Evolutionary conservation across 2,797 vertebrate genomes (phyloP).

Genomic region (Amblyopsis hoosieri): DNA sequence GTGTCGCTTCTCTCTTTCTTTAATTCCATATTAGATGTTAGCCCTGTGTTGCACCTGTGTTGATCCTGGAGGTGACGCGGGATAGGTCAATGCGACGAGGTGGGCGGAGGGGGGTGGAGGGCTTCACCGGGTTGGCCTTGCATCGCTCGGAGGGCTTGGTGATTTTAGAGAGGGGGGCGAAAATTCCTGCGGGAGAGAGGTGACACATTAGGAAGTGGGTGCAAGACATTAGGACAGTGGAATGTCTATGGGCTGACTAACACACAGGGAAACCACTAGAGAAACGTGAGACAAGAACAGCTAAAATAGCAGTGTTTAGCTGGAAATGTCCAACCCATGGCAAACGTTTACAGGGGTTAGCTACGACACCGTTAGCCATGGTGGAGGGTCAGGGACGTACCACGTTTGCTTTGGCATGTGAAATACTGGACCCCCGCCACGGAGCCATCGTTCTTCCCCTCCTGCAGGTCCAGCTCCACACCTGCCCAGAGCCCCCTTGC

Average conservation of each 20-base stretch:
- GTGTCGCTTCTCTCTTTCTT: too few relatives aligned
- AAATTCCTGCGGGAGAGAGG: constrained; percentile 82
- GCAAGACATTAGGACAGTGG: neutral
- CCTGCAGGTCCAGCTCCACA: constrained; percentile 90
- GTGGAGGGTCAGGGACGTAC: constrained; percentile 60
- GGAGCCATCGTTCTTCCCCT: constrained; percentile 94
- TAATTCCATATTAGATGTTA: too few relatives aligned
- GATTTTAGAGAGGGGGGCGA: constrained; percentile 95
- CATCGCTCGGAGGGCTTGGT: constrained; percentile 83
- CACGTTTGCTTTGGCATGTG: constrained; percentile 85
- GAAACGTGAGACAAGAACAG: neutral
- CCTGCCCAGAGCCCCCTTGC: constrained; percentile 95
- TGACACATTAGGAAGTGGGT: neutral
- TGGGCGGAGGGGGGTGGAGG: constrained; percentile 63
- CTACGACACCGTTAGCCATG: neutral
- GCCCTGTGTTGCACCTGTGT: constrained; percentile 78
- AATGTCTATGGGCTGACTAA: neutral
- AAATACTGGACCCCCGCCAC: constrained; percentile 95
- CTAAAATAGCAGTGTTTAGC: neutral
- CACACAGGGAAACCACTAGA: neutral
- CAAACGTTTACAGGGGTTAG: neutral
- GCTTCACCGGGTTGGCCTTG: constrained; percentile 66
- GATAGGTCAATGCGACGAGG: constrained; percentile 81
- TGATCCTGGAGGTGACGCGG: constrained; percentile 85
- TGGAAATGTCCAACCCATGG: constrained; percentile 5